A percentile compares a stretch with the other conserved stretches of the same genome.
These are phyloP conservation scores for Dryoscopus gambensis DNA, from an alignment of 2,113 vertebrate species.

Conservation along the genomic window DNA sequence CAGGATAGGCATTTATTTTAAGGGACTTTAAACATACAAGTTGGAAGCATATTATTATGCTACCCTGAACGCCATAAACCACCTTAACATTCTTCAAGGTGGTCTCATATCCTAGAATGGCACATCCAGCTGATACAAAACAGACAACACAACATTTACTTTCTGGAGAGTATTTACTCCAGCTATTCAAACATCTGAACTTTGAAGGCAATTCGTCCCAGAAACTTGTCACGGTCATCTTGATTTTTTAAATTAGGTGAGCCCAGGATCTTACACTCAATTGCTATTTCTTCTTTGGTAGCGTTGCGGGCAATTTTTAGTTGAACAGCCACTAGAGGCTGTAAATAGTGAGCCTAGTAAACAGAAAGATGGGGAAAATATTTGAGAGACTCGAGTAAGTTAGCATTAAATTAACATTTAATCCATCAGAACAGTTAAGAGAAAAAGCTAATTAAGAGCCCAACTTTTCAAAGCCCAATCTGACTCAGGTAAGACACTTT, in stretches of 20 bases:
- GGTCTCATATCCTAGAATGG: conserved; percentile 73
- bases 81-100: conserved; percentile 67
- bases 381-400: neutral
- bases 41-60: conserved; percentile 74
- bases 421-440: neutral
- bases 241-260: conserved; percentile 81
- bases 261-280: conserved; percentile 90
- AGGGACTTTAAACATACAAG: conserved; percentile 66
- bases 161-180: conserved; percentile 57
- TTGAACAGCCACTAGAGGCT: conserved; percentile 93
- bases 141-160: conserved; percentile 70
- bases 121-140: conserved; percentile 75
- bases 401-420: neutral
- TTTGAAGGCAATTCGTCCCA: conserved; percentile 90
- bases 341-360: conserved; percentile 83
- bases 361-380: conserved; percentile 38
- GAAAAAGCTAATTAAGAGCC: neutral
- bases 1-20: conserved; percentile 74
- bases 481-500: neutral
- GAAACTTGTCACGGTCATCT: conserved; percentile 93
- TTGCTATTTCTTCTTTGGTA: conserved; percentile 79
- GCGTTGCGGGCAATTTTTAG: conserved; percentile 73
- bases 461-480: neutral
- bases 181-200: conserved; percentile 80
- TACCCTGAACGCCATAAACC: conserved; percentile 70